Percentiles rank a stretch among this genome's conserved stretches.
Evolutionary conservation across 2,797 vertebrate genomes (phyloP).

Genomic region (Alosa sapidissima): DNA sequence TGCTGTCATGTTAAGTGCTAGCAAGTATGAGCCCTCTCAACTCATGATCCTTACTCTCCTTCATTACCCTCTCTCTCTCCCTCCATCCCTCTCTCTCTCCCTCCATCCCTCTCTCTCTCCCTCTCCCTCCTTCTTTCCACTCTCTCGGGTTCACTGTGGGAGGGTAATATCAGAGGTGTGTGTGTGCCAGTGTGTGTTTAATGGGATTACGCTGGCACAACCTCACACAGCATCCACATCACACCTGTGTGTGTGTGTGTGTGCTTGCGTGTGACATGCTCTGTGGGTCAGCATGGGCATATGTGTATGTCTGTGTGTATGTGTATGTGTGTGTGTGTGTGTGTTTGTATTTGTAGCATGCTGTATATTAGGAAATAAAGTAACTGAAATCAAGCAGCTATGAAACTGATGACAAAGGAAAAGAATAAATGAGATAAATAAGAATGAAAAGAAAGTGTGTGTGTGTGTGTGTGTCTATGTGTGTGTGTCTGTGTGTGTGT

Average conservation of each 20-base stretch:
- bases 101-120: not conserved
- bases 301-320: slow-evolving; percentile 25
- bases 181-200: slow-evolving; percentile 33
- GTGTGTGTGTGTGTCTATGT: slow-evolving; percentile 24
- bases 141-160: not conserved
- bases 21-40: slow-evolving; percentile 19
- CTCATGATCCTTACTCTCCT: slow-evolving; percentile 4
- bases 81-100: not conserved
- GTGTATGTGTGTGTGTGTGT: slow-evolving; percentile 14
- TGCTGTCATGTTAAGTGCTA: slow-evolving; percentile 27
- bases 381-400: not conserved
- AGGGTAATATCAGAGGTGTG: slow-evolving; percentile 7
- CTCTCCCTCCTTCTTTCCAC: not conserved
- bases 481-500: not conserved
- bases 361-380: not conserved
- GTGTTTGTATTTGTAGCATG: not conserved
- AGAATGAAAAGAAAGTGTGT: slow-evolving; percentile 16
- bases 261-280: not conserved
- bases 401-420: not conserved
- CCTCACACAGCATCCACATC: slow-evolving; percentile 22
- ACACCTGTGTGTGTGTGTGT: slow-evolving; percentile 11
- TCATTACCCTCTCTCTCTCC: not conserved
- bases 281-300: not conserved
- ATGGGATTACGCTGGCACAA: slow-evolving; percentile 29
- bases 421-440: not conserved